A percentile compares a stretch with the other conserved stretches of the same genome.
phyloP scores from a whole-genome alignment of 1,140 invertebrate genomes.

The Trachymyrmex cornetzi region DNA sequence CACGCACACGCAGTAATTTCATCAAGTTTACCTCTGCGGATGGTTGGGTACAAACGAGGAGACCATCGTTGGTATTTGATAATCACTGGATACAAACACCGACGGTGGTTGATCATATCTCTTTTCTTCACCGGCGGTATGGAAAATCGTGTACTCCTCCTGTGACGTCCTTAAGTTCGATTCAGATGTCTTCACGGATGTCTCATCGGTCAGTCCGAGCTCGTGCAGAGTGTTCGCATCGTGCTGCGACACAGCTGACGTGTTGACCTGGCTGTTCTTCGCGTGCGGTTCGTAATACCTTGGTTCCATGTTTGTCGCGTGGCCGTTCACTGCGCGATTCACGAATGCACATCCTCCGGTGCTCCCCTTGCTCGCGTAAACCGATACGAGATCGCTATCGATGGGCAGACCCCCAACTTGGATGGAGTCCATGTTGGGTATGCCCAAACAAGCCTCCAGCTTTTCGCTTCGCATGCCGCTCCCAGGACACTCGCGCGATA shows the following conservation, averaged over 20 bases:
- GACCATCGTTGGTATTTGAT: constrained; percentile 76
- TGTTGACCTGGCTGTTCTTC: not conserved
- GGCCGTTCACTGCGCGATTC: not conserved
- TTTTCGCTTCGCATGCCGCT: constrained; percentile 2
- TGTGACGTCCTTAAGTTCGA: not conserved
- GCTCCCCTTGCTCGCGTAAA: constrained; percentile 26
- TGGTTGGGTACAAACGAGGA: constrained; percentile 60
- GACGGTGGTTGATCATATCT: not conserved
- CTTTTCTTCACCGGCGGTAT: not conserved
- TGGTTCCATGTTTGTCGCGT: not conserved
- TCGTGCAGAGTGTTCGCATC: not conserved
- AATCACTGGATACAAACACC: constrained; percentile 65
- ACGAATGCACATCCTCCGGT: constrained; percentile 28
- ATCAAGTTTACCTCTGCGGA: constrained; percentile 62
- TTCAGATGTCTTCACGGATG: not conserved
- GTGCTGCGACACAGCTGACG: not conserved
- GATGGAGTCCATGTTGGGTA: not conserved
- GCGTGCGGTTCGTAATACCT: constrained; percentile 13
- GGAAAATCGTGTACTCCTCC: constrained; percentile 29
- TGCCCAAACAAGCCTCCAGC: not conserved
- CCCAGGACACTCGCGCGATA: not conserved
- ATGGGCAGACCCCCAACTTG: constrained; percentile 10
- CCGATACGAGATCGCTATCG: constrained; percentile 6
- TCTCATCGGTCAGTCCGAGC: not conserved
- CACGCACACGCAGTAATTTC: not conserved